These are phyloP conservation scores for Cherax quadricarinatus DNA, from an alignment of 1,140 invertebrate genomes.

Conservation along the genomic window DNA sequence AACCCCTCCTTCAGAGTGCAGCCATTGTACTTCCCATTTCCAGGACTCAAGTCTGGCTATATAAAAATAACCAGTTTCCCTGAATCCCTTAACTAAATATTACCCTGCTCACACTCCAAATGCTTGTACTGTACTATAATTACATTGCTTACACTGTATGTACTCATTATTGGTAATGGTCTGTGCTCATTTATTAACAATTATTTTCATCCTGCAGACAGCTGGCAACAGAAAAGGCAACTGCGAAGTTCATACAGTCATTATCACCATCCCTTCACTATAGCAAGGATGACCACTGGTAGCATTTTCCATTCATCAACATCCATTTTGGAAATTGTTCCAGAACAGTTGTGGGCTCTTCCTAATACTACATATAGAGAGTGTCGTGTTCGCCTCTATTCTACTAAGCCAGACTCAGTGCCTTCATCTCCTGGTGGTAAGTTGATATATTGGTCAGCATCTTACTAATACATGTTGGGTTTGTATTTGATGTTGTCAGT, in stretches of 20 bases:
- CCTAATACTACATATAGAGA: constrained; percentile 47
- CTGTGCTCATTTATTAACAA: neutral
- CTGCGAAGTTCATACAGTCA: neutral
- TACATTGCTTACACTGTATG: neutral
- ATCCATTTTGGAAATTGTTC: neutral
- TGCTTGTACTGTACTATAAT: neutral
- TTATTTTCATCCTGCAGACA: neutral
- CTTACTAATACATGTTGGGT: too few species aligned
- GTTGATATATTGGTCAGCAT: neutral
- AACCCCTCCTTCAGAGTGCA: too few species aligned
- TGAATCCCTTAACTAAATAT: too few species aligned
- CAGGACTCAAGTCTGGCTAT: too few species aligned
- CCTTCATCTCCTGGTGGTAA: constrained; percentile 45
- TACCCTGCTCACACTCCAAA: too few species aligned
- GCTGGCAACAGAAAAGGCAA: neutral
- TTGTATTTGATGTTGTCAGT: too few species aligned
- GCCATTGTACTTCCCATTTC: too few species aligned
- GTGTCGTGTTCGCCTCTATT: constrained; percentile 54
- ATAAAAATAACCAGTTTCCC: too few species aligned
- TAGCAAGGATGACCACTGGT: constrained; percentile 32
- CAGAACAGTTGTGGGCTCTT: constrained; percentile 24
- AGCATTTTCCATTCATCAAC: neutral
- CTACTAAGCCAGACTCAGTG: constrained; percentile 44
- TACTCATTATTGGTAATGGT: neutral
- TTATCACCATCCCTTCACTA: constrained; percentile 37